Evolutionary conservation across 1,140 invertebrate genomes (phyloP).

Genomic region (Pachyrhynchus sulphureomaculatus): DNA sequence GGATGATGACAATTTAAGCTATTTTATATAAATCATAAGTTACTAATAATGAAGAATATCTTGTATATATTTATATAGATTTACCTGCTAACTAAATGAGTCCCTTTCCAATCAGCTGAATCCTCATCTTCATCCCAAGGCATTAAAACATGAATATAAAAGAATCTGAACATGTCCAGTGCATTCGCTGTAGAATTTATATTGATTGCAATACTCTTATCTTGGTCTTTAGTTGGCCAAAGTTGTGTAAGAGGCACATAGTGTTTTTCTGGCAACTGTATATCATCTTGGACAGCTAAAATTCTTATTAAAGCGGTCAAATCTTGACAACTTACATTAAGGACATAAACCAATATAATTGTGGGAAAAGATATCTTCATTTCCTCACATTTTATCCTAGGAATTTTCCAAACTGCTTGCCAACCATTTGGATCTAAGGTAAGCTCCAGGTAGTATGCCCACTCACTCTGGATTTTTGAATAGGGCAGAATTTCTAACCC

Average conservation of each 20-base stretch:
- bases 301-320: slow-evolving; percentile 56
- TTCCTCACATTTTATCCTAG: slow-evolving; percentile 58
- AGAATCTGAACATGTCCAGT: slow-evolving; percentile 61
- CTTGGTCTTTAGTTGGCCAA: slow-evolving; percentile 60
- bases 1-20: too few species aligned
- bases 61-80: too few species aligned
- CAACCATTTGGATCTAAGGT: slow-evolving; percentile 61
- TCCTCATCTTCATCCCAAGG: slow-evolving; percentile 66
- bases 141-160: slow-evolving; percentile 63
- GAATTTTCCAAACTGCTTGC: slow-evolving; percentile 66
- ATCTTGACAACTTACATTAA: slow-evolving; percentile 54
- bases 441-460: slow-evolving; percentile 59
- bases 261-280: slow-evolving; percentile 59
- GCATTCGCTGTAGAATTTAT: slow-evolving; percentile 53
- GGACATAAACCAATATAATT: slow-evolving; percentile 58
- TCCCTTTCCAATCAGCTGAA: slow-evolving; percentile 58
- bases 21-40: too few species aligned
- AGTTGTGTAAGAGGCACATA: slow-evolving; percentile 59
- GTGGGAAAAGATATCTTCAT: slow-evolving; percentile 61
- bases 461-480: slow-evolving; percentile 57
- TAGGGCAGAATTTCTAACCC: slow-evolving; percentile 53
- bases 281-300: slow-evolving; percentile 61
- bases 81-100: slow-evolving; percentile 54
- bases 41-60: too few species aligned
- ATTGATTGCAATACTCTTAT: slow-evolving; percentile 53